phyloP scores from a whole-genome alignment of 1,140 invertebrate genomes.

The Meloidogyne floridensis region DNA sequence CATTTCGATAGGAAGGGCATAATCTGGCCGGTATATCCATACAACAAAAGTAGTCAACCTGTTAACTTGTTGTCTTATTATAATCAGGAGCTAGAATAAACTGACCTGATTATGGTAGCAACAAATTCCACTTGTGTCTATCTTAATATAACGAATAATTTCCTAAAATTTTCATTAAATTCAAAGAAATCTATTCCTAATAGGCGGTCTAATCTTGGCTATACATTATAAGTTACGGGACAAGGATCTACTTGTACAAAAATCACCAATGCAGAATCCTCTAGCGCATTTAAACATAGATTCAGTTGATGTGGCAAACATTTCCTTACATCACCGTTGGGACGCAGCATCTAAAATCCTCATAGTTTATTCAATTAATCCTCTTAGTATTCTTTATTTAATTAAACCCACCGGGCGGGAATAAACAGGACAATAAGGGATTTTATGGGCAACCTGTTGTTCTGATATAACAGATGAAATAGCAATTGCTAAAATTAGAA shows the following conservation, averaged over 20 bases:
- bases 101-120: conserved; percentile 62
- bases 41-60: conserved; percentile 65
- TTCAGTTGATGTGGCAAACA: conserved; percentile 63
- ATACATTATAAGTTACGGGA: no score
- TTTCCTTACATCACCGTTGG: conserved; percentile 62
- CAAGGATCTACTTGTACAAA: background rate
- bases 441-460: background rate
- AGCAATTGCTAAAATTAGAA: background rate
- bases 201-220: no score
- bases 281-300: conserved; percentile 61
- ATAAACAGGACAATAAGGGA: conserved; percentile 39
- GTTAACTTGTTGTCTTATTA: background rate
- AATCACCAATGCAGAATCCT: conserved; percentile 47
- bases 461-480: background rate
- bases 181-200: no score
- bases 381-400: no score
- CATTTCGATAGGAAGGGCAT: conserved; percentile 56
- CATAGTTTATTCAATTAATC: no score
- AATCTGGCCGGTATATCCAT: conserved; percentile 48
- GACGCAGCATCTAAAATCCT: conserved; percentile 31
- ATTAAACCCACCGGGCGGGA: conserved; percentile 21
- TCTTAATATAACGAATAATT: conserved; percentile 16
- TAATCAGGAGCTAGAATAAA: background rate
- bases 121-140: conserved; percentile 50
- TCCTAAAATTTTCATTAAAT: no score